Percentiles rank a stretch among this genome's conserved stretches.
Evolutionary conservation across 2,888 invertebrate genomes (phyloP).

Genomic region (Schizaphis graminum): DNA sequence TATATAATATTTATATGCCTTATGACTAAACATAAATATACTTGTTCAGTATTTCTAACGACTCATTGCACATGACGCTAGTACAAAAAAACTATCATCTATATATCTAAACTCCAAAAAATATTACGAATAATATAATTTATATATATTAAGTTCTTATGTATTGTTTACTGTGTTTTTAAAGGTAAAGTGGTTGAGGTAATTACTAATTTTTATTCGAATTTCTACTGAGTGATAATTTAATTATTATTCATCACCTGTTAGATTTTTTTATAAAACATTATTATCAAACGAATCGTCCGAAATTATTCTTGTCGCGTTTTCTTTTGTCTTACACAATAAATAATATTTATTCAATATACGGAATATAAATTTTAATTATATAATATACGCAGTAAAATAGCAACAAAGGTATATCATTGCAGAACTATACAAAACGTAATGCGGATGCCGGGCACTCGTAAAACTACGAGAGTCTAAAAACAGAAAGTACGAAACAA

Average conservation of each 20-base stretch:
- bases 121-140: background rate
- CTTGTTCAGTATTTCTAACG: background rate
- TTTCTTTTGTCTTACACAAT: conserved; percentile 50
- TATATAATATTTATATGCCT: background rate
- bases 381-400: conserved; percentile 20
- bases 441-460: background rate
- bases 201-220: conserved; percentile 26
- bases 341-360: conserved; percentile 33
- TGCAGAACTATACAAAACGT: background rate
- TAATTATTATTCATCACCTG: conserved; percentile 50
- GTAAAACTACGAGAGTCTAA: background rate
- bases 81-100: background rate
- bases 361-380: conserved; percentile 31
- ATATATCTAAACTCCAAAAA: background rate
- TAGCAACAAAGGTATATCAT: background rate
- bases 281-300: conserved; percentile 13
- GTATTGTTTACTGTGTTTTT: background rate
- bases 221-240: conserved; percentile 18
- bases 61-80: background rate
- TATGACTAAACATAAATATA: background rate
- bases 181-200: background rate
- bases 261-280: conserved; percentile 7
- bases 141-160: background rate
- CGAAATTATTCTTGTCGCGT: conserved; percentile 49
- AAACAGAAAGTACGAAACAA: background rate